Evolutionary conservation across 2,113 vertebrate genomes (phyloP), one percentile per base, ranked within the genome.

Genomic region (Engraulis encrasicolus): DNA sequence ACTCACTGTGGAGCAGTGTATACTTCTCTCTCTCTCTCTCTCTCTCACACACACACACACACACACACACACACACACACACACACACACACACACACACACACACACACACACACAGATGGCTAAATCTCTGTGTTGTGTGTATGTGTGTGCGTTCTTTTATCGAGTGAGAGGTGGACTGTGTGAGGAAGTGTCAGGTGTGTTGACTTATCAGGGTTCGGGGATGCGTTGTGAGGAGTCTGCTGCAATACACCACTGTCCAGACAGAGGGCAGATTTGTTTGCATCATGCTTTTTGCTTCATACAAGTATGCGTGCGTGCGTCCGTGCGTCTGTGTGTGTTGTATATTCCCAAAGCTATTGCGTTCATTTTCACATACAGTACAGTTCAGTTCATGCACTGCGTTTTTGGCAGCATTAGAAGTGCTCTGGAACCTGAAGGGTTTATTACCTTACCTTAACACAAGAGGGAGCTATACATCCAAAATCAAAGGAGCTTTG

Each of bases 261-360:
- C 27, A 15, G 66, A 27, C 66, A 34, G 9, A 36, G 66, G 66
- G 66, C 23, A 31, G 31, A 15, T 17, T 74, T 11, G 58, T 61
- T n/a, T n/a, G n/a, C n/a, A n/a, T n/a, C n/a, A n/a, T 82, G 27
- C 45, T 54, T 83, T 66, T n/a, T 78, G 15, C 85, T 18, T 50
- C 82, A 6, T 83, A 74, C 45, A 45, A 84, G 79, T 83, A 40
- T 84, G 1, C 50, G 83, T 82, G 50, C 84, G 40, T 78, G 82
- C 84, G 78, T 83, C 38, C 82, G 1, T 74, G 81, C 81, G 58
- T 86, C 9, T 36, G 66, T 74, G 12, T 12, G 27, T 74, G 11
- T 19, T 34, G 23, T 14, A 74, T 74, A 15, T 0, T 34, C 27
- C 31, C 66, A 74, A 74, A 17, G 66, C 66, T 71, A 71, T 15